phyloP scores from a whole-genome alignment of 2,113 vertebrate genomes.

The Chelonoidis abingdonii region DNA sequence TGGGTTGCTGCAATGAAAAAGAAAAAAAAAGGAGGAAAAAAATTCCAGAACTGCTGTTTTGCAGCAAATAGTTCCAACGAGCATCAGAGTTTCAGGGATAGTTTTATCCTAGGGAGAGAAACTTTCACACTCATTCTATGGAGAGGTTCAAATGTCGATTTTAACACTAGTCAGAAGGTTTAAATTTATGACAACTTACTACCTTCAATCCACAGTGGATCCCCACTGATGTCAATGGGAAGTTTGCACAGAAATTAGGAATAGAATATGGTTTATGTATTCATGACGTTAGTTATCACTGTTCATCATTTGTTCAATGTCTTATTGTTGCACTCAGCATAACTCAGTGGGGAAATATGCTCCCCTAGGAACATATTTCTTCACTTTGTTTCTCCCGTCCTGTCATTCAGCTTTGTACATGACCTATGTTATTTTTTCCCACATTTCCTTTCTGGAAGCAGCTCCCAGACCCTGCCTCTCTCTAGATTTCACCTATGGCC shows the following conservation, averaged over 20 bases:
- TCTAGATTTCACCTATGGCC: not conserved
- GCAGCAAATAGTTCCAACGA: not conserved
- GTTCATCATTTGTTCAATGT: not conserved
- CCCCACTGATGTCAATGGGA: not conserved
- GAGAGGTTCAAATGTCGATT: not conserved
- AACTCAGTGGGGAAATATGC: rapidly evolving
- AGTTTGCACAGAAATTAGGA: not conserved
- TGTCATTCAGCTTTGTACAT: not conserved
- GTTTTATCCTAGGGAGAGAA: not conserved
- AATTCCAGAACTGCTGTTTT: not conserved
- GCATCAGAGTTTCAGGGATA: not conserved
- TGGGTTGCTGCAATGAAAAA: not conserved
- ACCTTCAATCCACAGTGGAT: not conserved
- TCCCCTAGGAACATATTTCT: not conserved
- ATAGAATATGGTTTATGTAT: not conserved
- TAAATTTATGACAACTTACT: not conserved
- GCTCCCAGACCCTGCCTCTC: not conserved
- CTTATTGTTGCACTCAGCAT: not conserved
- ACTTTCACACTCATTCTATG: not conserved
- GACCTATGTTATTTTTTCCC: not conserved
- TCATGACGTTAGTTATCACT: not conserved
- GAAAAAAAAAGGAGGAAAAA: not conserved
- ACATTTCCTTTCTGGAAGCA: not conserved
- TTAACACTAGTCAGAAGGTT: not conserved
- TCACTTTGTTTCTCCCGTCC: not conserved